Evolutionary conservation across 2,797 vertebrate genomes (phyloP).

Genomic region (Platalea minor): DNA sequence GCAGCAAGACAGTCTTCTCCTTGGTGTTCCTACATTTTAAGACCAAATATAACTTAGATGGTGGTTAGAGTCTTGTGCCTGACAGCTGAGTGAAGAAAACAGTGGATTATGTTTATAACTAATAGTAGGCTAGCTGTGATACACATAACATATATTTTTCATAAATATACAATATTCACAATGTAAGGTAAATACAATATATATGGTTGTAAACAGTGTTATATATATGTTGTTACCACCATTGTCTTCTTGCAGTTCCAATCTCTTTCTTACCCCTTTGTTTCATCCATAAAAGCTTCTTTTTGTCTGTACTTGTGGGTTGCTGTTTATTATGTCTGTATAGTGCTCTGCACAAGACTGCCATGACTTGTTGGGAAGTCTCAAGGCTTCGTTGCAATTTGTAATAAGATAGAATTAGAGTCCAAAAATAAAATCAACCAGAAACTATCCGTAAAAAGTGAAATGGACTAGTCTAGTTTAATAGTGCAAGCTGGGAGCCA

Average conservation of each 20-base stretch:
- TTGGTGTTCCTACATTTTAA: background rate
- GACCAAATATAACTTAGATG: background rate
- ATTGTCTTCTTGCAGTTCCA: background rate
- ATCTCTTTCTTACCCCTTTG: background rate
- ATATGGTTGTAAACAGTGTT: background rate
- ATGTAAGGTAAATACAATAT: background rate
- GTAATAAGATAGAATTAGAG: slow-evolving; percentile 28
- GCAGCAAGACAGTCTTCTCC: background rate
- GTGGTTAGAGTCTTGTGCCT: background rate
- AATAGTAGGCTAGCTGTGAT: background rate
- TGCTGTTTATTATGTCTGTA: background rate
- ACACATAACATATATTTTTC: background rate
- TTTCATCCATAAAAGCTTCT: background rate
- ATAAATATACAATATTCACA: background rate
- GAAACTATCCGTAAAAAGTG: background rate
- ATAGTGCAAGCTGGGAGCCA: slow-evolving; percentile 10
- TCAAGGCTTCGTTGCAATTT: background rate
- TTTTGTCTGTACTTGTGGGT: background rate
- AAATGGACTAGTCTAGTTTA: background rate
- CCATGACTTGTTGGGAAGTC: background rate
- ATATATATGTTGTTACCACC: background rate
- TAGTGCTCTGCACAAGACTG: background rate
- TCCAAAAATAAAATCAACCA: slow-evolving; percentile 26
- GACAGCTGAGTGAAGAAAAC: background rate
- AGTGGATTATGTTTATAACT: background rate